A percentile compares a stretch with the other conserved stretches of the same genome.
phyloP scores from a whole-genome alignment of 2,113 vertebrate genomes.

The Megaceryle torquata region DNA sequence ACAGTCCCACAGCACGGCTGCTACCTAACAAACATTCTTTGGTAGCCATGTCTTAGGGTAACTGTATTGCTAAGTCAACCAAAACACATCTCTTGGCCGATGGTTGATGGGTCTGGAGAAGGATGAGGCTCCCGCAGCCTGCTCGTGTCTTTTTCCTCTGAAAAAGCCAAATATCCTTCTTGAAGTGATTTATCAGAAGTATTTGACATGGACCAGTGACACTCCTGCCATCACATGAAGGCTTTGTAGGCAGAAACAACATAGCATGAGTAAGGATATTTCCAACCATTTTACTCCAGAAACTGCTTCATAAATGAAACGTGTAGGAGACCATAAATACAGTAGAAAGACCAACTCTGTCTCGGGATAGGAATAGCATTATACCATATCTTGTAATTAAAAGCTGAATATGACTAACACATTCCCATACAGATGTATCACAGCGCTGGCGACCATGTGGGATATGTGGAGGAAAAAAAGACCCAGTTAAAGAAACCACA shows the following conservation, averaged over 20 bases:
- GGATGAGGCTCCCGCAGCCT: neutral
- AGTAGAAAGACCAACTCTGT: neutral
- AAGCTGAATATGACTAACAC: slow-evolving; percentile 45
- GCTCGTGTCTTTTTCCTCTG: neutral
- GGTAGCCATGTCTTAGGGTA: neutral
- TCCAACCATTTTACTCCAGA: neutral
- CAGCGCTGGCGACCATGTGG: neutral
- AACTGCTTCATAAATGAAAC: neutral
- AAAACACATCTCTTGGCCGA: neutral
- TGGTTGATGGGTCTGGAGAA: neutral
- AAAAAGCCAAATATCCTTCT: neutral
- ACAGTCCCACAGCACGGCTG: neutral
- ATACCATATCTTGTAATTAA: slow-evolving; percentile 1
- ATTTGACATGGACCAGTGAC: neutral
- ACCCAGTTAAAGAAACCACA: slow-evolving; percentile 1
- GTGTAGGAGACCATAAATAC: neutral
- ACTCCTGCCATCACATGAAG: neutral
- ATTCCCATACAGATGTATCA: neutral
- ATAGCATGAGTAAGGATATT: neutral
- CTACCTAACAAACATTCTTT: neutral
- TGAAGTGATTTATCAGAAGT: neutral
- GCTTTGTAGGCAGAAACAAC: neutral
- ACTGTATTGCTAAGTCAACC: neutral
- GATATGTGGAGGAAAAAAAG: neutral
- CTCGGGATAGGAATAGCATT: neutral